These are phyloP conservation scores for Nasonia longicornis DNA, from an alignment of 1,140 invertebrate species.

Conservation along the genomic window DNA sequence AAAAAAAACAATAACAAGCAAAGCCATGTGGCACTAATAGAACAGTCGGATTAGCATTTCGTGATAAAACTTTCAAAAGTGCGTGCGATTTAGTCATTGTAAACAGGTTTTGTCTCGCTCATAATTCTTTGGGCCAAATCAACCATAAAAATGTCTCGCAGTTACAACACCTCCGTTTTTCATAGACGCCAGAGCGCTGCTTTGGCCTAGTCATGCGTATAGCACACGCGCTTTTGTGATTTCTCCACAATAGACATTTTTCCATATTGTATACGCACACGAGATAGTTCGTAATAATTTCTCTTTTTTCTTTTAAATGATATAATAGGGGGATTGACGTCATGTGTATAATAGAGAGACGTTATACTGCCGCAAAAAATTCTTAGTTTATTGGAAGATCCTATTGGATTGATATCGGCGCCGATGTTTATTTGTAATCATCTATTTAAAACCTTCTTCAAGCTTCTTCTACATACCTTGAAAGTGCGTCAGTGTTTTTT, in stretches of 20 bases:
- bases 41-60: not conserved
- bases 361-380: too few relatives aligned
- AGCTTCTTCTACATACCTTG: too few relatives aligned
- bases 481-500: too few relatives aligned
- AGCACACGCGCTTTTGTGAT: not conserved
- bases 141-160: conserved; percentile 5
- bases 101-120: not conserved
- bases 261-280: not conserved
- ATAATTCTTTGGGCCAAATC: not conserved
- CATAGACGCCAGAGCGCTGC: not conserved
- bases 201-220: not conserved
- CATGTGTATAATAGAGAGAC: too few relatives aligned
- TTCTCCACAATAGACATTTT: not conserved
- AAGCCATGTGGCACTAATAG: not conserved
- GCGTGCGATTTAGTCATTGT: conserved; percentile 1
- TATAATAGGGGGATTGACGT: too few relatives aligned
- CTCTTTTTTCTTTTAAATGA: not conserved
- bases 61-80: not conserved
- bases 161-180: conserved; percentile 13
- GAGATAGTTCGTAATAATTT: not conserved
- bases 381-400: too few relatives aligned
- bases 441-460: too few relatives aligned
- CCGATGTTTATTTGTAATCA: too few relatives aligned
- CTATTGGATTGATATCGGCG: too few relatives aligned
- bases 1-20: not conserved